Evolutionary conservation across 1,140 invertebrate species (phyloP), one percentile per base, ranked within the genome.

Genomic region (Saxidomus purpurata): DNA sequence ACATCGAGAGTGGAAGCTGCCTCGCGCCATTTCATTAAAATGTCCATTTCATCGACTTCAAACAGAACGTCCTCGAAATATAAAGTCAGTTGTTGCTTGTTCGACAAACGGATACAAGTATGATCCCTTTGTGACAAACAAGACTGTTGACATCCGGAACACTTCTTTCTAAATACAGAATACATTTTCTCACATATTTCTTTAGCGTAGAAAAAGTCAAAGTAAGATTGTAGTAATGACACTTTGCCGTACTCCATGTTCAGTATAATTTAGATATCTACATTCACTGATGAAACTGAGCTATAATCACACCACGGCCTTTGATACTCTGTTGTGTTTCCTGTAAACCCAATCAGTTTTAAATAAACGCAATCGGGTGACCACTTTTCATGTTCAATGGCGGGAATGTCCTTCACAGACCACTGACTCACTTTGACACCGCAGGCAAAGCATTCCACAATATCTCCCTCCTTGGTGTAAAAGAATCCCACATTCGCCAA

Each of bases 191-290:
- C 34, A 36, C 63, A 1, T 43, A 83, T 83, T 83, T 83, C 81
- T 83, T 83, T 69, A 47, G 81, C 81, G 43, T 83, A 69, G 81
- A 83, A 83, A 83, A 83, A 83, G 81, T 83, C 81, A 49, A 83
- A 83, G 36, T 83, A 83, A 25, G 61, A 83, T 25, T 69, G 36
- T 19, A 83, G 36, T 69, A 83, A 83, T 43, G 81, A 83, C 31
- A 83, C 61, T 69, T 67, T 63, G 38, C 11, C 52, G 15, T 59
- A 13, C 34, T 82, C 79, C 79, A 82, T 82, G n/a, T 63, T 36
- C 22, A 11, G 1, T 40, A 28, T 52, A 36, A 19, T 61, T 83
- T 63, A 63, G 11, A 83, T 38, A 49, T 67, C 38, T 1, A 8
- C 3, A 83, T 43, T 43, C 38, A 47, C 38, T 15, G n/a, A 4